phyloP scores from a whole-genome alignment of 2,797 vertebrate species.

The Amblyraja radiata region DNA sequence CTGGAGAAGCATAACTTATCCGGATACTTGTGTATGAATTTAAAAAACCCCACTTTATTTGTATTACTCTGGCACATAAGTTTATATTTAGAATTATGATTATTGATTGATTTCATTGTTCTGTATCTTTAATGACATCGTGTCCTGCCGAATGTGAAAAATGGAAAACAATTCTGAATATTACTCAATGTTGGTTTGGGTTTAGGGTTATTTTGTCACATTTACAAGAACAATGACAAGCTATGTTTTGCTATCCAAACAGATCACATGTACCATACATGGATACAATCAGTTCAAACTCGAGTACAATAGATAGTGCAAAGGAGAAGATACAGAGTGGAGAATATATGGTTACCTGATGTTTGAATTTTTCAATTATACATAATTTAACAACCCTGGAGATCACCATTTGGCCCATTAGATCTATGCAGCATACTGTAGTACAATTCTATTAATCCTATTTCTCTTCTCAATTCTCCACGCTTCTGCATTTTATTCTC shows the following conservation, averaged over 20 bases:
- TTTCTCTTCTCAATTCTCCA: too few relatives aligned
- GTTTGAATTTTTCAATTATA: neutral
- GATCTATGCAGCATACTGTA: too few relatives aligned
- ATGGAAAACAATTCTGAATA: neutral
- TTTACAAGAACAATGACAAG: too few relatives aligned
- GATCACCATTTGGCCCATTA: too few relatives aligned
- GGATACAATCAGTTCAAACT: too few relatives aligned
- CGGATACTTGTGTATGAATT: neutral
- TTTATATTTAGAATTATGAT: neutral
- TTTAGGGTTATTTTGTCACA: too few relatives aligned
- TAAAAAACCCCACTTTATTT: neutral
- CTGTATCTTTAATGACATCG: neutral
- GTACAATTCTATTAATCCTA: too few relatives aligned
- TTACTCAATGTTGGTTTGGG: neutral
- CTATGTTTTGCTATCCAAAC: too few relatives aligned
- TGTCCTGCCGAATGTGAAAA: neutral
- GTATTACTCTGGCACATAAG: neutral
- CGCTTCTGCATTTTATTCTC: too few relatives aligned
- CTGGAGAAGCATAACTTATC: neutral
- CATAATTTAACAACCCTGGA: neutral
- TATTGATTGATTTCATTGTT: neutral
- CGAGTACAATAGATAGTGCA: too few relatives aligned
- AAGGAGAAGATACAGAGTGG: too few relatives aligned
- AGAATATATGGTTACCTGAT: neutral
- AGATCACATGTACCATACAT: too few relatives aligned